A percentile compares a stretch with the other conserved stretches of the same genome.
phyloP scores from a whole-genome alignment of 2,888 invertebrate species.

The Tetanocera ferruginea region DNA sequence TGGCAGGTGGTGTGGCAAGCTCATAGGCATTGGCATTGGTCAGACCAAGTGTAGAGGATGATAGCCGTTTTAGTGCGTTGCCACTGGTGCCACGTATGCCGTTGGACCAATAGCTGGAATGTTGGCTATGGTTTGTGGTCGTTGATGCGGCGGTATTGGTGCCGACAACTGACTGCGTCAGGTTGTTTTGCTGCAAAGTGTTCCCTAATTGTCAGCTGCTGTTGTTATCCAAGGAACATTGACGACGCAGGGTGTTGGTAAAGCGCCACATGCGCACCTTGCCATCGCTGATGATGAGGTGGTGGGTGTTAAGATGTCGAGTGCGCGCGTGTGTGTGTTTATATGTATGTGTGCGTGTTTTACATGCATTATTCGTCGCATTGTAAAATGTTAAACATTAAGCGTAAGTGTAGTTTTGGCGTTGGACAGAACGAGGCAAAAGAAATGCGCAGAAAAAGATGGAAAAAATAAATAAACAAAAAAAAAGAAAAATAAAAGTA shows the following conservation, averaged over 20 bases:
- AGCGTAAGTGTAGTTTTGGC: constrained; percentile 26
- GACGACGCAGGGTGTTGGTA: constrained; percentile 55
- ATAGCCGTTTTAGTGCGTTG: constrained; percentile 46
- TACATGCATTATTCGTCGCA: not conserved
- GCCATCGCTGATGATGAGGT: constrained; percentile 54
- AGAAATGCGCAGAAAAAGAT: constrained; percentile 43
- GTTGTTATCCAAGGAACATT: constrained; percentile 55
- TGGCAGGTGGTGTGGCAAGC: constrained; percentile 21
- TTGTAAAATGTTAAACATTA: not conserved
- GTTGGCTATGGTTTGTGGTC: not conserved
- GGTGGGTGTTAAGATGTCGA: not conserved
- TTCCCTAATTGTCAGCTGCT: constrained; percentile 20
- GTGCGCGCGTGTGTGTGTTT: constrained; percentile 1
- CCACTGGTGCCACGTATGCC: not conserved
- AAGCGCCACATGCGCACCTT: constrained; percentile 60
- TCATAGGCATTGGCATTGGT: constrained; percentile 40
- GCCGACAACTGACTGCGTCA: not conserved
- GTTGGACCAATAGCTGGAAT: not conserved
- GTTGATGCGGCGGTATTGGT: not conserved
- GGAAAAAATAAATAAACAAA: constrained; percentile 44
- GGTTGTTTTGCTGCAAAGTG: not conserved
- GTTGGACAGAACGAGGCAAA: constrained; percentile 33
- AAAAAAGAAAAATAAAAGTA: constrained; percentile 45
- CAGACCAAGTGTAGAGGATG: constrained; percentile 47
- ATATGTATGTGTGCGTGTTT: constrained; percentile 7